phyloP scores from a whole-genome alignment of 2,113 vertebrate genomes.

The Morone saxatilis region DNA sequence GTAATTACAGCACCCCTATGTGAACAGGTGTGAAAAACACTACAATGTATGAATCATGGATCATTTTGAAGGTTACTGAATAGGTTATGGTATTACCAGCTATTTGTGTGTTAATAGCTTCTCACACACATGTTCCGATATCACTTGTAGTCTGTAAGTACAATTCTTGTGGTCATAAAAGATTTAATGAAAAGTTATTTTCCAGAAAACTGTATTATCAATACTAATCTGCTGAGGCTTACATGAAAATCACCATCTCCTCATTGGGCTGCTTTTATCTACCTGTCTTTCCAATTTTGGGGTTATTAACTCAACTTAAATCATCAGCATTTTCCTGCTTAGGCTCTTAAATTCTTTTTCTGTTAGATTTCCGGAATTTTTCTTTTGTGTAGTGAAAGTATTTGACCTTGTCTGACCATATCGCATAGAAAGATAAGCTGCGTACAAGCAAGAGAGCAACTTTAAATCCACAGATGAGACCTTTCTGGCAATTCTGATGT shows the following conservation, averaged over 20 bases:
- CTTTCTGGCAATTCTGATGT: slow-evolving; percentile 24
- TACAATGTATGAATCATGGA: slow-evolving; percentile 31
- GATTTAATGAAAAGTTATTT: slow-evolving; percentile 39
- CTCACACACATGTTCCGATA: slow-evolving; percentile 17
- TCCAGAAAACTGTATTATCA: slow-evolving; percentile 23
- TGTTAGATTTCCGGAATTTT: slow-evolving; percentile 1
- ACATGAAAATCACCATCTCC: slow-evolving; percentile 21
- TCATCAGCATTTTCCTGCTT: slow-evolving; percentile 4
- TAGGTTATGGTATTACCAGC: slow-evolving; percentile 40
- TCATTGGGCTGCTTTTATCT: slow-evolving; percentile 27
- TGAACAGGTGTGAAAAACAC: slow-evolving; percentile 25
- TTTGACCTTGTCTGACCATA: slow-evolving; percentile 60
- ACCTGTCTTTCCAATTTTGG: slow-evolving; percentile 5
- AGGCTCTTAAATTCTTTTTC: slow-evolving; percentile 12
- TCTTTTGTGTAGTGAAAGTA: slow-evolving; percentile 30
- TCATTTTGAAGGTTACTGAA: slow-evolving; percentile 46
- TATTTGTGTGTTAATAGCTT: slow-evolving; percentile 29
- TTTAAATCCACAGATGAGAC: slow-evolving; percentile 42
- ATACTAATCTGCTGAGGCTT: slow-evolving; percentile 29
- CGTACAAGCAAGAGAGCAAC: slow-evolving; percentile 37
- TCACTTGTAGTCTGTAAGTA: slow-evolving; percentile 22
- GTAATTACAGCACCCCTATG: slow-evolving; percentile 20
- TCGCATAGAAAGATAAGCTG: slow-evolving; percentile 54
- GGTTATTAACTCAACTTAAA: slow-evolving; percentile 28
- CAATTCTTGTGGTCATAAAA: slow-evolving; percentile 29